Evolutionary conservation across 2,888 invertebrate species (phyloP).

Genomic region (Macrosiphum euphorbiae): DNA sequence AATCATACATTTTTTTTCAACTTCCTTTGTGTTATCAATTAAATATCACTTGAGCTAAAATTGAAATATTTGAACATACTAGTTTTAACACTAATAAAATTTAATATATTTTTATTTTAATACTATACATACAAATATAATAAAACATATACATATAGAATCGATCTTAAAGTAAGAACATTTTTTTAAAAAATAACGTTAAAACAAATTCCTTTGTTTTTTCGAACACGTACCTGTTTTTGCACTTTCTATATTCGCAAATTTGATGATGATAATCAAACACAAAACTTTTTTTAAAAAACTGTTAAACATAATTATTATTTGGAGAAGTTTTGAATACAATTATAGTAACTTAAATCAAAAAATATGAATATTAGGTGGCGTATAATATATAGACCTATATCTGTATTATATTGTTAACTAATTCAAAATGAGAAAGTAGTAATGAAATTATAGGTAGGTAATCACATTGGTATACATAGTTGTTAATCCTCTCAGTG

Average conservation of each 20-base stretch:
- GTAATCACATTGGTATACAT: background rate
- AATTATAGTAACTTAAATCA: background rate
- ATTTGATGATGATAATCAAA: background rate
- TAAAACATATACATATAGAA: background rate
- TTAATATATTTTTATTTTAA: background rate
- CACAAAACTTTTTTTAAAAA: conserved; percentile 6
- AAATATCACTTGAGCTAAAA: background rate
- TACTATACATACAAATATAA: background rate
- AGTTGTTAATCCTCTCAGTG: background rate
- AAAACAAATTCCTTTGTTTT: background rate
- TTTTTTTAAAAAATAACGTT: background rate
- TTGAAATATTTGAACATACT: background rate
- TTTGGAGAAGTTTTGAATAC: background rate
- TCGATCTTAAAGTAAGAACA: background rate
- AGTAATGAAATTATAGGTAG: background rate
- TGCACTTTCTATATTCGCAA: background rate
- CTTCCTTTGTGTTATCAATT: conserved; percentile 17
- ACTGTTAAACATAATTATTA: background rate
- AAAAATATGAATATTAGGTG: background rate
- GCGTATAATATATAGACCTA: too few species aligned
- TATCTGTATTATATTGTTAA: background rate
- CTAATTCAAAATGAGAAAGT: background rate
- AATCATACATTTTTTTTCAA: background rate
- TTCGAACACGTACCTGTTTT: background rate
- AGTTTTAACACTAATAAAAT: too few species aligned